A percentile compares a stretch with the other conserved stretches of the same genome.
Evolutionary conservation across 2,888 invertebrate species (phyloP).

Genomic region (Macrophya alboannulata): DNA sequence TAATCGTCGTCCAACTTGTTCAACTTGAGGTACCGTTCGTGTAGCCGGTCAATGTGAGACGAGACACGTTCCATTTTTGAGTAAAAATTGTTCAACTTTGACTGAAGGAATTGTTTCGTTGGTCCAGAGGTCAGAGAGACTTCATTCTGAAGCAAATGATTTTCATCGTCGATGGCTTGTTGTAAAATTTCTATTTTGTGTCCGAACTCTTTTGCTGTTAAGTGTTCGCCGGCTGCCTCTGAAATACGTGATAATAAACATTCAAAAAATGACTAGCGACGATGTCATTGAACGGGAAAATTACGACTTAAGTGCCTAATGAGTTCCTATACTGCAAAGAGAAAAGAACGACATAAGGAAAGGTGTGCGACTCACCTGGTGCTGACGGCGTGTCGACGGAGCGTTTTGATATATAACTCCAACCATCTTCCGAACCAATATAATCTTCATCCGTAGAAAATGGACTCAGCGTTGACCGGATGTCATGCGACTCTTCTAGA

Average conservation of each 20-base stretch:
- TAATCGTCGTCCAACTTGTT: conserved; percentile 65
- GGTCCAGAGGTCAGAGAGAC: conserved; percentile 10
- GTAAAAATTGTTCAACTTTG: conserved; percentile 55
- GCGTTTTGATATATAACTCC: conserved; percentile 40
- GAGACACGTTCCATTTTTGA: conserved; percentile 61
- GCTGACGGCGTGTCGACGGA: conserved; percentile 7
- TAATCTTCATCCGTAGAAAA: not conserved
- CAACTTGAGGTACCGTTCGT: conserved; percentile 60
- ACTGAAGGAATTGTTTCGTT: not conserved
- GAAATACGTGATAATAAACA: not conserved
- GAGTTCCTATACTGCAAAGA: not conserved
- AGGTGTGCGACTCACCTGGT: not conserved
- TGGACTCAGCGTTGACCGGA: too few relatives aligned
- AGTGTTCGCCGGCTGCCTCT: not conserved
- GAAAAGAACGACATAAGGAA: not conserved
- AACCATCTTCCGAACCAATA: not conserved
- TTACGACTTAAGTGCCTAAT: not conserved
- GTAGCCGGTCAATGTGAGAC: conserved; percentile 61
- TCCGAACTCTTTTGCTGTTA: not conserved
- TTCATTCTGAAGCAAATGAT: not conserved
- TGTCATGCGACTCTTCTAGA: too few relatives aligned
- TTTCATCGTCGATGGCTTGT: not conserved
- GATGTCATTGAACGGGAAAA: not conserved
- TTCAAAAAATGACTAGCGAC: not conserved
- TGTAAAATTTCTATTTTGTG: not conserved